phyloP scores from a whole-genome alignment of 2,797 vertebrate species.

The Rallus crepitans region DNA sequence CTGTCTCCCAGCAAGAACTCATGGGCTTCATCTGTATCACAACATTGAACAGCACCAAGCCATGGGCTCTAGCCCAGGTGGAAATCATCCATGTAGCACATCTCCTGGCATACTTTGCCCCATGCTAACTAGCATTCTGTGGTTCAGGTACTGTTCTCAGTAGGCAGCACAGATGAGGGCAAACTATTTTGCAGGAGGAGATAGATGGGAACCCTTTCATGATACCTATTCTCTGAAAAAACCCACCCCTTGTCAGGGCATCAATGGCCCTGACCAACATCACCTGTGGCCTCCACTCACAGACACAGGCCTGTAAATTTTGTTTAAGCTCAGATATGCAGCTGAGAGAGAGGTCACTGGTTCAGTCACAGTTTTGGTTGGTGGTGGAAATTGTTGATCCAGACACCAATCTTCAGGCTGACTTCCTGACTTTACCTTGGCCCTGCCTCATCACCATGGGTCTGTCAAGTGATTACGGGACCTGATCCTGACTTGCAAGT shows the following conservation, averaged over 20 bases:
- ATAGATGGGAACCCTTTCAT: neutral
- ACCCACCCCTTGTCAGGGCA: neutral
- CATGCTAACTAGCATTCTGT: neutral
- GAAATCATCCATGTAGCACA: neutral
- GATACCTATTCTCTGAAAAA: neutral
- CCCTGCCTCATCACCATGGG: neutral
- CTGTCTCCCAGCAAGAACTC: neutral
- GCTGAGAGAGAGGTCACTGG: neutral
- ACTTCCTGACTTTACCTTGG: neutral
- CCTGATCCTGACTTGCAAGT: neutral
- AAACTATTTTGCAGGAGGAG: neutral
- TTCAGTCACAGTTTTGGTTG: neutral
- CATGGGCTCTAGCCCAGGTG: neutral
- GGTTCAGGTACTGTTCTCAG: neutral
- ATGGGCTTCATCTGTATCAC: neutral
- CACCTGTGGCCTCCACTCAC: neutral
- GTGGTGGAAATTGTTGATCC: neutral
- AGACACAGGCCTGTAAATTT: neutral
- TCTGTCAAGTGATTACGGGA: neutral
- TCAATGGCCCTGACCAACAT: neutral
- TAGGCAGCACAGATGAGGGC: neutral
- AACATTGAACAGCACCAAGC: neutral
- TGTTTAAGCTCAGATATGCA: neutral
- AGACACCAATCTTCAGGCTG: neutral
- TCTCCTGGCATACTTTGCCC: neutral